phyloP scores from a whole-genome alignment of 2,113 vertebrate genomes.

The Pomatostomus ruficeps region DNA sequence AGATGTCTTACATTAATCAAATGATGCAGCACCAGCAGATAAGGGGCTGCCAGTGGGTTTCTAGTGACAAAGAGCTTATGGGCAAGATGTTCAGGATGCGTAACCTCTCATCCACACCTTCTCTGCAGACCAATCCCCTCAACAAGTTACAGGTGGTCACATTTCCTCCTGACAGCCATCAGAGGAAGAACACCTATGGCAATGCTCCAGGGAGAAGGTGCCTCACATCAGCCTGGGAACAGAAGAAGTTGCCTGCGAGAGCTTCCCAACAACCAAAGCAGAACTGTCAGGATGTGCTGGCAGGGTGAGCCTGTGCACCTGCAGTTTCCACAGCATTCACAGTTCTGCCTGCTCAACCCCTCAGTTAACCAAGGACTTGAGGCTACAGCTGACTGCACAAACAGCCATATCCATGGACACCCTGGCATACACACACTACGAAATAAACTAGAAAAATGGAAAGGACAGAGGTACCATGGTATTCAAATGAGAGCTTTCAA shows the following conservation, averaged over 20 bases:
- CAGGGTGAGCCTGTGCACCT: not conserved
- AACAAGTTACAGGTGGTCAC: fast-evolving
- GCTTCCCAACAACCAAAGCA: not conserved
- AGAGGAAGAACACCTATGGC: not conserved
- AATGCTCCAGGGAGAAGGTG: not conserved
- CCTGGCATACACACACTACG: fast-evolving
- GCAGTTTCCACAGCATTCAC: not conserved
- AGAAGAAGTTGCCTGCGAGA: not conserved
- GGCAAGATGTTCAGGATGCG: not conserved
- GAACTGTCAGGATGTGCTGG: not conserved
- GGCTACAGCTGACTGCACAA: not conserved
- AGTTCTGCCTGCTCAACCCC: not conserved
- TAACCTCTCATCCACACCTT: fast-evolving
- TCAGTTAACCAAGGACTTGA: not conserved
- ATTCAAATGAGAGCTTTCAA: not conserved
- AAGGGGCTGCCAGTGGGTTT: not conserved
- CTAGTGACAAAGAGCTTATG: not conserved
- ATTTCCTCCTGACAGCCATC: not conserved
- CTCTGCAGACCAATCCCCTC: not conserved
- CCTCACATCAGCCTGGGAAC: not conserved
- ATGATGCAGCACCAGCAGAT: not conserved
- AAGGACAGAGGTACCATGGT: not conserved
- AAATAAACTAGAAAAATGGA: not conserved
- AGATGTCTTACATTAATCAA: not conserved
- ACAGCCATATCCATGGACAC: not conserved